Evolutionary conservation across 2,888 invertebrate species (phyloP), one percentile per base, ranked within the genome.

Genomic region (Pheosia tremula): DNA sequence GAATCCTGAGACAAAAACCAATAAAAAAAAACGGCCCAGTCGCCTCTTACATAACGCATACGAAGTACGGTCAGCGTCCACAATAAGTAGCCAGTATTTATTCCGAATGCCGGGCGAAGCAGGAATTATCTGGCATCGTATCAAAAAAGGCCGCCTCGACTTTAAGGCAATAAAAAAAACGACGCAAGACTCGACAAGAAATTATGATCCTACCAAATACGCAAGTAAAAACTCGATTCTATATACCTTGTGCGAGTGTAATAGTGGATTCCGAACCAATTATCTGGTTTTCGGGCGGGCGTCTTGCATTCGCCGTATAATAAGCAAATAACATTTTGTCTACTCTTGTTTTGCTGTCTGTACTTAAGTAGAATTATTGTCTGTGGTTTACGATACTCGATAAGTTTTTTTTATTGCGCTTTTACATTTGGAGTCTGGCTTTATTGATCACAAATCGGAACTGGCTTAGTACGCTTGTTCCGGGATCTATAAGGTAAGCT

Each of bases 151-250:
- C 82, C 79, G 80, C 74, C 72, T 67, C 67, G 75, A 78, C 71
- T 75, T 69, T 70, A 74, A 74, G 73, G 67, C 72, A 73, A 74
- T 79, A 82, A 85, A 86, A 83, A 24, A 78, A 75, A 73, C 74
- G 75, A 77, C 73, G 81, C 74, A 80, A 74, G 76, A 73, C 74
- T 71, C 82, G 82, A 86, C 88, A 92, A 91, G 90, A 91, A 92
- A 86, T 91, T 90, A 91, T 91, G 91, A 91, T 91, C 88, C 89
- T 84, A 87, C 91, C 90, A 88, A 91, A 91, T 91, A 89, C 86
- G 89, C 83, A 79, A 66, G 73, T 80, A 91, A 91, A 91, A 90
- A 88, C 82, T 82, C 81, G 82, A 81, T 79, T 75, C 77, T 78
- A 76, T 81, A 79, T 78, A 81, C 72, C 72, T 74, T 68, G 43